These are phyloP conservation scores for Drosophila longiperda DNA, from an alignment of 2,888 invertebrate genomes.

Conservation along the genomic window DNA sequence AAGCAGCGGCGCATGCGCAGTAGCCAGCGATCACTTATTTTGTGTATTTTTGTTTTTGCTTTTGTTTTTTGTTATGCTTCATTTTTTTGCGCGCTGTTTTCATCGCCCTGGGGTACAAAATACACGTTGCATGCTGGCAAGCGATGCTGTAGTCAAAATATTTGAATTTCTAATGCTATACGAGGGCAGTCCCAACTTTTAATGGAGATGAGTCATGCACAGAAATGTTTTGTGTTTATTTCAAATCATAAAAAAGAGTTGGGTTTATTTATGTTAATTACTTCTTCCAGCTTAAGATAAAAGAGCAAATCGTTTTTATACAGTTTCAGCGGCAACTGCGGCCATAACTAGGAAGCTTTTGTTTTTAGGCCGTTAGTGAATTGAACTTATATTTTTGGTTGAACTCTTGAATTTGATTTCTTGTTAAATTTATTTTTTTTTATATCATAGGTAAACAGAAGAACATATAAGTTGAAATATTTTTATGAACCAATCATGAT, in stretches of 20 bases:
- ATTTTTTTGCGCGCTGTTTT: conserved; percentile 45
- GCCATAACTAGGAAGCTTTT: neutral
- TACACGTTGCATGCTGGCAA: conserved; percentile 62
- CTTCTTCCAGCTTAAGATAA: neutral
- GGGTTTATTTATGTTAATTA: conserved; percentile 9
- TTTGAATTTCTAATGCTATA: conserved; percentile 80
- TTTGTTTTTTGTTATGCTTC: conserved; percentile 10
- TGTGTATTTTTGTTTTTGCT: conserved; percentile 9
- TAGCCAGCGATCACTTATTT: conserved; percentile 62
- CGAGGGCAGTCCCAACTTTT: conserved; percentile 64
- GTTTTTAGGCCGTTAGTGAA: neutral
- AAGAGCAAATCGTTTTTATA: neutral
- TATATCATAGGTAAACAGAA: neutral
- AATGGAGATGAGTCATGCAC: conserved; percentile 59
- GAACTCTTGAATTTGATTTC: neutral
- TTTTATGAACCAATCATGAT: neutral
- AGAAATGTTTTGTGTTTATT: conserved; percentile 19
- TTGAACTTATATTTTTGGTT: neutral
- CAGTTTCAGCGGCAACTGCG: neutral
- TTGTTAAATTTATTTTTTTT: neutral
- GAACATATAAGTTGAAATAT: neutral
- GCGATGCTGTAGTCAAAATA: conserved; percentile 75
- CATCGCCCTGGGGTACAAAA: conserved; percentile 66
- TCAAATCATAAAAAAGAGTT: conserved; percentile 21
- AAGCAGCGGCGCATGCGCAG: conserved; percentile 64